phyloP scores from a whole-genome alignment of 37 sponge, comb jelly and placozoan species.

The Lycopodina hypogea region DNA sequence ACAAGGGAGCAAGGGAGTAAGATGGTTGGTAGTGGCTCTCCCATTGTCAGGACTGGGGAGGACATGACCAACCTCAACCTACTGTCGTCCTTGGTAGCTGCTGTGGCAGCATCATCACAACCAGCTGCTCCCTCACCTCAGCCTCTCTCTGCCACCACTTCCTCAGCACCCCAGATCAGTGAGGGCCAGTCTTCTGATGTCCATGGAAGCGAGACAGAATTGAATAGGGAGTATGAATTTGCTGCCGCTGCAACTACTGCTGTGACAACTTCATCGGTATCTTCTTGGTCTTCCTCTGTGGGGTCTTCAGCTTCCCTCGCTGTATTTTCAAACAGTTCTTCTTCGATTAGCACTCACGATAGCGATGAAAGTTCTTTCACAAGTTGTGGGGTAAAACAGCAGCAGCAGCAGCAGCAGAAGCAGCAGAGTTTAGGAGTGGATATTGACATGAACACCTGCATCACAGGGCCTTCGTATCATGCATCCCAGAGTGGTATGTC shows the following conservation, averaged over 20 bases:
- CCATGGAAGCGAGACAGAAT: not conserved
- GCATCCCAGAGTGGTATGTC: no score
- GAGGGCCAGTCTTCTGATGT: not conserved
- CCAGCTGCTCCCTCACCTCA: not conserved
- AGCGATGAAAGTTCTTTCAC: no score
- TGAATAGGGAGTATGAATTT: not conserved
- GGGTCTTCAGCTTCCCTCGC: no score
- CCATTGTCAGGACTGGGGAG: not conserved
- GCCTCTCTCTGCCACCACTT: not conserved
- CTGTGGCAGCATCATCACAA: conserved; percentile 15
- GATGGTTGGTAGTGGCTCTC: not conserved
- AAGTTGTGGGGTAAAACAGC: no score
- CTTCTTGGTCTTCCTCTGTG: no score
- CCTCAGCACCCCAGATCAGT: not conserved
- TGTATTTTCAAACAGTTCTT: no score
- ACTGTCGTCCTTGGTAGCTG: conserved; percentile 54
- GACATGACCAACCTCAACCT: conserved; percentile 67
- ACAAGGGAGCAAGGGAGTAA: not conserved
- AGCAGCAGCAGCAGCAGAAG: no score
- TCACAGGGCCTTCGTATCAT: no score
- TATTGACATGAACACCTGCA: no score
- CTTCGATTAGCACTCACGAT: no score
- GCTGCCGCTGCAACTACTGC: not conserved
- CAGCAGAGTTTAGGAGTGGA: no score
- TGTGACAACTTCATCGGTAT: no score